These are phyloP conservation scores for Pachyrhynchus sulphureomaculatus DNA, from an alignment of 1,140 invertebrate genomes.

Conservation along the genomic window DNA sequence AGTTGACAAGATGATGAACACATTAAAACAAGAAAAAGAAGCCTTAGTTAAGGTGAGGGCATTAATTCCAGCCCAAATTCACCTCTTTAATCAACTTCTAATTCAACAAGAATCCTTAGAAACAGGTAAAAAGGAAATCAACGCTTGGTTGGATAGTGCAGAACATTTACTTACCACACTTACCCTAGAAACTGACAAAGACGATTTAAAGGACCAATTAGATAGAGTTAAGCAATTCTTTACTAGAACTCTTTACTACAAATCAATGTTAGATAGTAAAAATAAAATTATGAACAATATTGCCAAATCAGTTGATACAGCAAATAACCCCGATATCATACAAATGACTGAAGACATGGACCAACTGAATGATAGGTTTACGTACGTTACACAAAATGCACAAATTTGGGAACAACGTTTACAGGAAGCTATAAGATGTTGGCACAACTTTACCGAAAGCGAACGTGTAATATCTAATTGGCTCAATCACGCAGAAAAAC, in stretches of 20 bases:
- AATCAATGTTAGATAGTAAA: slow-evolving; percentile 91
- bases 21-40: slow-evolving; percentile 88
- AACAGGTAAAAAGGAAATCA: slow-evolving; percentile 81
- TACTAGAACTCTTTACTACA: slow-evolving; percentile 84
- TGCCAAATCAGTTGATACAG: slow-evolving; percentile 72
- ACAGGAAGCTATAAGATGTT: slow-evolving; percentile 75
- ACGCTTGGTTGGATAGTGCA: slow-evolving; percentile 81
- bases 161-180: slow-evolving; percentile 68
- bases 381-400: slow-evolving; percentile 68
- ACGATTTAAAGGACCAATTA: slow-evolving; percentile 71
- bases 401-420: slow-evolving; percentile 78
- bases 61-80: slow-evolving; percentile 74
- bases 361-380: slow-evolving; percentile 81
- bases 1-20: slow-evolving; percentile 86
- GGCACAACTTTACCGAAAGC: slow-evolving; percentile 82
- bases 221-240: slow-evolving; percentile 87
- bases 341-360: slow-evolving; percentile 72
- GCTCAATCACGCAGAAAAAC: slow-evolving; percentile 78
- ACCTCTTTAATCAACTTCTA: slow-evolving; percentile 78
- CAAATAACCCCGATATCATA: slow-evolving; percentile 70
- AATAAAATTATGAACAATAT: slow-evolving; percentile 92
- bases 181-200: slow-evolving; percentile 67
- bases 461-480: slow-evolving; percentile 80
- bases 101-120: slow-evolving; percentile 90
- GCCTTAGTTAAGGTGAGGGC: slow-evolving; percentile 78